Evolutionary conservation across 2,113 vertebrate genomes (phyloP), one percentile per base, ranked within the genome.

Genomic region (Megalops atlanticus): DNA sequence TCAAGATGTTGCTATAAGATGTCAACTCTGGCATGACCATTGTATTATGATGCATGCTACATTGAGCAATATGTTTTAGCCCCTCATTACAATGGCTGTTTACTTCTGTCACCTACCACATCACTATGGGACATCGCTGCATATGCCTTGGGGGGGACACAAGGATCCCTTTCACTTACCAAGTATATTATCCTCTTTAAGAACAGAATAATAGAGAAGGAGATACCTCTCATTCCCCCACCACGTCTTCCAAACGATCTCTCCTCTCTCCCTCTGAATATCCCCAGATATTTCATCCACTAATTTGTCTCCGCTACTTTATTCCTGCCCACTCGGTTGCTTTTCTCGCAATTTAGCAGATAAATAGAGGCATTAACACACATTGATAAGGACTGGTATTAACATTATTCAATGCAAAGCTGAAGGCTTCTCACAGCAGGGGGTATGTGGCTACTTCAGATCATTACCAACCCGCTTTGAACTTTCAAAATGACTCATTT

Each of bases 401-500:
- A 79, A 77, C 70, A 72, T 76, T 82, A 80, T 76, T 84, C 72
- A 82, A 84, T 85, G 40, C 76, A 75, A 74, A 76, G 79, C 77
- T 80, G n/a, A 73, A 36, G 33, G 68, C 16, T 35, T 47, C 35
- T 64, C 79, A 58, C 72, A 80, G 71, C 39, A 38, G 80, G 81
- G 21, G 81, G 68, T 39, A 71, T 15, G 43, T 58, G 70, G 21
- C 71, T 74, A 47, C 45, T 84, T 86, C 73, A 68, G 27, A 54
- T 38, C 38, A 72, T 86, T 84, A 85, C 87, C 79, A 79, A 36
- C 79, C 35, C 69, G 38, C 43, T 82, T 80, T 84, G 80, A 86
- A 83, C 74, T 84, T 84, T 78, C 39, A 74, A 79, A 84, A 80
- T 33, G 86, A 77, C 49, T 70, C 1, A 81, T 81, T 85, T 85